phyloP scores from a whole-genome alignment of 2,797 vertebrate genomes.

The Balearica regulorum region DNA sequence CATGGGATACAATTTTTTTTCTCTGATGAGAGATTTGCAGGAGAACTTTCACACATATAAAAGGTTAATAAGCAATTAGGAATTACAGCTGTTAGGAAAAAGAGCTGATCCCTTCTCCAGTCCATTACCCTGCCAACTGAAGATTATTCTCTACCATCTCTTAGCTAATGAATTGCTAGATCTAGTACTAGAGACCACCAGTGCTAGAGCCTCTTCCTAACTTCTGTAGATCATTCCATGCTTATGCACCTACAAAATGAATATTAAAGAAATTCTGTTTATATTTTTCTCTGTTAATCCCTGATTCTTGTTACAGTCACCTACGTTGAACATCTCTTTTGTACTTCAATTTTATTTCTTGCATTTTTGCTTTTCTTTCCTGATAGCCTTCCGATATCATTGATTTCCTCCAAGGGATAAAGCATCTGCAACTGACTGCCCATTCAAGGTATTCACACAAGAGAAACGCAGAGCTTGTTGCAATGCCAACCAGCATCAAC shows the following conservation, averaged over 20 bases:
- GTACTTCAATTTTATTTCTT: neutral
- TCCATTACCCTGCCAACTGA: neutral
- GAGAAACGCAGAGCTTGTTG: neutral
- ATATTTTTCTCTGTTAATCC: neutral
- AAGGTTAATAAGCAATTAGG: neutral
- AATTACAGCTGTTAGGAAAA: neutral
- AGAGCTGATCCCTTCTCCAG: neutral
- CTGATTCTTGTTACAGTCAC: neutral
- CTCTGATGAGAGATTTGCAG: neutral
- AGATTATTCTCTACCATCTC: neutral
- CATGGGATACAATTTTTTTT: neutral
- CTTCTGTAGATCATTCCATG: neutral
- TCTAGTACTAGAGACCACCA: neutral
- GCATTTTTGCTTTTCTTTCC: neutral
- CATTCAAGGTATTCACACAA: neutral
- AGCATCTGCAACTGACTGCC: neutral
- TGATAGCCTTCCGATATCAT: neutral
- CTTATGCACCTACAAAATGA: neutral
- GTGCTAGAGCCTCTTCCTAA: neutral
- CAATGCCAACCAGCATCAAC: neutral
- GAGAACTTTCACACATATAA: neutral
- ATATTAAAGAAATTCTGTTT: neutral
- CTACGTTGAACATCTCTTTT: neutral
- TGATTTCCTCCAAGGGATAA: neutral
- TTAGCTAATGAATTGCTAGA: neutral